Evolutionary conservation across 2,888 invertebrate genomes (phyloP), one percentile per base, ranked within the genome.

Genomic region (Furcula furcula): DNA sequence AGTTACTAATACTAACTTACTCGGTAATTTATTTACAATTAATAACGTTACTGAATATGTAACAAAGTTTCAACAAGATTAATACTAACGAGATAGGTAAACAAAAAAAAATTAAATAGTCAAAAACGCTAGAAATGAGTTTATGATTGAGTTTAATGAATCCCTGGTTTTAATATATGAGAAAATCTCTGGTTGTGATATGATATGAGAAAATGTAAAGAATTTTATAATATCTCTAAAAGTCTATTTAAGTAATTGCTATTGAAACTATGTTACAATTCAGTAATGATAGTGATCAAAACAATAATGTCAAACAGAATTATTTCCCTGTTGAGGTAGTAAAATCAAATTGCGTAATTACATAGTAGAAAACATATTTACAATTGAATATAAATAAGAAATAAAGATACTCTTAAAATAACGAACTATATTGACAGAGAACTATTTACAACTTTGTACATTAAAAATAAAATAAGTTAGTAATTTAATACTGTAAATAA

Each of bases 401-500:
- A 47, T 41, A 56, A 46, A n/a, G 45, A 37, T 16, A 16, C 4
- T 42, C 48, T 44, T 47, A 36, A 44, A 25, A 13, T 6, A 23
- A 29, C 11, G 11, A 26, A 15, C 26, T 40, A 52, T 56, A 49
- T 36, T 18, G 40, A 40, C 44, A 46, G 34, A 77, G 45, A 49
- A 29, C 27, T 85, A 87, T 88, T 68, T 87, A 88, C 87, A 87
- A 45, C 48, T 81, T 78, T 85, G 54, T 85, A 84, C 84, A 84
- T 83, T 60, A 60, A 63, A 73, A 73, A 61, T 74, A 76, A 78
- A 83, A 82, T 82, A 85, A 84, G 74, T 87, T 85, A 87, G 72
- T 85, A 87, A n/a, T n/a, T n/a, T n/a, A n/a, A 88, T 88, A 88
- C 88, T 86, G 87, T 85, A 82, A 85, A 86, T 75, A 81, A 76